Evolutionary conservation across 1,140 invertebrate species (phyloP).

Genomic region (Euwallacea fornicatus): DNA sequence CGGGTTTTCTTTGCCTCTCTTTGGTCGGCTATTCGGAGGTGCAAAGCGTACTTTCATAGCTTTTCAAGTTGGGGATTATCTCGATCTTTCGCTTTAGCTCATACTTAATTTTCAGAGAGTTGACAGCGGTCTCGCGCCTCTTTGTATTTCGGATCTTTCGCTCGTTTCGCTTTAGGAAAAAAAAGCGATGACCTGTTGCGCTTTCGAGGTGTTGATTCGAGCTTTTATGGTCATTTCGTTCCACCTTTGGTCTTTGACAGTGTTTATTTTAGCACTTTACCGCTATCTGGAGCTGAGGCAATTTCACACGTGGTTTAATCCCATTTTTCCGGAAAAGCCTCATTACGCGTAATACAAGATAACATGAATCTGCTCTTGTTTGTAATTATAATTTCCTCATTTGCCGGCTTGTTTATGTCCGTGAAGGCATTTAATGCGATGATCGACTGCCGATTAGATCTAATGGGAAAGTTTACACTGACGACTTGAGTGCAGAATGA

Average conservation of each 20-base stretch:
- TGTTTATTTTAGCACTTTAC: not conserved
- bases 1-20: conserved; percentile 28
- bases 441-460: not conserved
- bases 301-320: conserved; percentile 17
- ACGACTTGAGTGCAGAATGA: not conserved
- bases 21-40: conserved; percentile 28
- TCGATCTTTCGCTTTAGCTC: conserved; percentile 28
- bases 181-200: not conserved
- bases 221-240: not conserved
- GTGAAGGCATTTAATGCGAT: conserved; percentile 3
- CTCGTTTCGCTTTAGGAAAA: not conserved
- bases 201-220: not conserved
- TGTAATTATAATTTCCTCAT: conserved; percentile 25
- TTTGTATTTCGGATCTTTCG: conserved; percentile 7
- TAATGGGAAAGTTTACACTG: conserved; percentile 5
- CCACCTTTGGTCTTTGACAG: not conserved
- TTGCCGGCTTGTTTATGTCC: conserved; percentile 11
- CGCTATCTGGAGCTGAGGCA: not conserved
- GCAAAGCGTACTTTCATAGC: conserved; percentile 29
- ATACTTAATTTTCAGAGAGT: conserved; percentile 24
- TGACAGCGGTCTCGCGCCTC: conserved; percentile 23
- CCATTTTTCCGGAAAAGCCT: conserved; percentile 14
- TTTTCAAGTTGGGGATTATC: conserved; percentile 30
- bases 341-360: not conserved
- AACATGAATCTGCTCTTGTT: conserved; percentile 4